These are phyloP conservation scores for Brassicogethes aeneus DNA, from an alignment of 2,888 invertebrate genomes.

Conservation along the genomic window DNA sequence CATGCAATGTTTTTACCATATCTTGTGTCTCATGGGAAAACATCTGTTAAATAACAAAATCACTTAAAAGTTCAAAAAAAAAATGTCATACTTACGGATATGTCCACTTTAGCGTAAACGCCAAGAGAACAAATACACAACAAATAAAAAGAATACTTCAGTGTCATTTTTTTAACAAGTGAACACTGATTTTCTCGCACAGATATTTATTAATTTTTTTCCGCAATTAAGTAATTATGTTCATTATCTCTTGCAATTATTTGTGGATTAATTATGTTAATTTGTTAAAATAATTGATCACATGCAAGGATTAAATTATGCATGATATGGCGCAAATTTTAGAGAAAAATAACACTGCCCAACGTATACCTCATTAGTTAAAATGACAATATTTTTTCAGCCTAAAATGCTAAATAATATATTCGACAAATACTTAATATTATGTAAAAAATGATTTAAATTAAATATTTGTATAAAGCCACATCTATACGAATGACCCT, in stretches of 20 bases:
- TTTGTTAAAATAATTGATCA: too few relatives aligned
- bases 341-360: too few relatives aligned
- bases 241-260: background rate
- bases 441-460: too few relatives aligned
- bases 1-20: slow-evolving; percentile 8
- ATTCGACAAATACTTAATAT: too few relatives aligned
- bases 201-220: background rate
- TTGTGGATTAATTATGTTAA: background rate
- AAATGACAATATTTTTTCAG: too few relatives aligned
- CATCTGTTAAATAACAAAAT: slow-evolving; percentile 4
- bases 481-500: too few relatives aligned
- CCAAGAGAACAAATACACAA: background rate
- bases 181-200: background rate
- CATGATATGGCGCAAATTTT: too few relatives aligned
- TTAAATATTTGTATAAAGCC: too few relatives aligned
- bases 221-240: background rate
- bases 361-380: too few relatives aligned
- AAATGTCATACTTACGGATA: slow-evolving; percentile 4
- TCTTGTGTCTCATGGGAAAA: slow-evolving; percentile 6
- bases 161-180: background rate
- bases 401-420: too few relatives aligned
- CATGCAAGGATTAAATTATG: too few relatives aligned
- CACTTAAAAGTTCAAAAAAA: background rate
- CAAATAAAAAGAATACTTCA: background rate
- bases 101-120: slow-evolving; percentile 10